Percentiles rank a stretch among this genome's conserved stretches.
Conservation (phyloP, 2,113 vertebrate species). For the Oncorhynchus nerka region DNA sequence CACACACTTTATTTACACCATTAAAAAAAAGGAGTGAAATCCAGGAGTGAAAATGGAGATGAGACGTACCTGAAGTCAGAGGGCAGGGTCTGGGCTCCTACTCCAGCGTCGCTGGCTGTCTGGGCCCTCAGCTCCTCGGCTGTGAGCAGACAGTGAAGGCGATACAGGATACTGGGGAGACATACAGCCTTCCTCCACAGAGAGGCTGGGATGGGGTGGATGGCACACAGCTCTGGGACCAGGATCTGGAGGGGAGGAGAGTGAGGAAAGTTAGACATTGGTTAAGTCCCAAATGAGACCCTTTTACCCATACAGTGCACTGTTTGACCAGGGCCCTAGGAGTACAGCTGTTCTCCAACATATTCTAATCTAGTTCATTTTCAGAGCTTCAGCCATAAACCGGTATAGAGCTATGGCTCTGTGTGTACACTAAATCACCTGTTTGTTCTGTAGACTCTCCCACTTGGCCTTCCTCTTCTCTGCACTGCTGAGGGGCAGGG, state of each 20-base stretch:
- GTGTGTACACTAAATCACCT: conserved; percentile 68
- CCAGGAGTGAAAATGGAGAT: background rate
- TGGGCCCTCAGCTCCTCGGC: conserved; percentile 95
- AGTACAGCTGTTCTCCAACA: too few relatives aligned
- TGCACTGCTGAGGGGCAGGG: conserved; percentile 94
- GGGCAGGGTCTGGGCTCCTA: conserved; percentile 88
- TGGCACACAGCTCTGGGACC: conserved; percentile 98
- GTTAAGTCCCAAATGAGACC: too few relatives aligned
- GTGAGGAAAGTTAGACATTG: conserved; percentile 73
- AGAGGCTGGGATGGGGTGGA: conserved; percentile 97
- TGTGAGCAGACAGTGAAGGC: conserved; percentile 96
- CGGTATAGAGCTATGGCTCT: too few relatives aligned
- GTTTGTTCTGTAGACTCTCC: conserved; percentile 99
- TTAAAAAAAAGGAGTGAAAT: background rate
- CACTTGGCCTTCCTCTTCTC: conserved; percentile 99
- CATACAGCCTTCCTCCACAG: conserved; percentile 98
- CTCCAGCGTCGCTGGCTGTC: conserved; percentile 92
- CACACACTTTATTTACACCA: too few relatives aligned
- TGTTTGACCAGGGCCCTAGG: too few relatives aligned
- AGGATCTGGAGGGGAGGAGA: conserved; percentile 78
- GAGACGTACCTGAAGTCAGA: conserved; percentile 86
- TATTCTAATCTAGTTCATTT: too few relatives aligned
- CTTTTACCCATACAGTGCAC: too few relatives aligned
- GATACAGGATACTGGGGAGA: conserved; percentile 97
- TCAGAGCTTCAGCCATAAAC: too few relatives aligned